Percentiles rank a stretch among this genome's conserved stretches.
phyloP scores from a whole-genome alignment of 2,888 invertebrate species.

The Tachina lurida region DNA sequence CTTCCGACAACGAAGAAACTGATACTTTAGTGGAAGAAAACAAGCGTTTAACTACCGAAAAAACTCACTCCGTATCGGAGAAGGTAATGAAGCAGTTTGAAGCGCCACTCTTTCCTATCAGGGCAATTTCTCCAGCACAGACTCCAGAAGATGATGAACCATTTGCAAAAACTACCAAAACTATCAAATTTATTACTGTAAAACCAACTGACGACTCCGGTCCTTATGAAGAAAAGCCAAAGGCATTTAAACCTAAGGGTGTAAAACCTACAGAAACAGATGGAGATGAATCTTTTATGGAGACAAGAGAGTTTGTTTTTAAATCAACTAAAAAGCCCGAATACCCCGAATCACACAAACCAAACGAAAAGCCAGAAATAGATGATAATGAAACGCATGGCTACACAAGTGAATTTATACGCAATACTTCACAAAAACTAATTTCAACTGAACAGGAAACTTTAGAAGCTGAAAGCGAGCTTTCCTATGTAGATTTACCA shows the following conservation, averaged over 20 bases:
- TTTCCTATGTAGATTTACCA: neutral
- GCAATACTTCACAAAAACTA: constrained; percentile 24
- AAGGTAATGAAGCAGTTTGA: neutral
- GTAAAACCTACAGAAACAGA: constrained; percentile 17
- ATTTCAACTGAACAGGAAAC: constrained; percentile 32
- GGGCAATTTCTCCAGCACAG: neutral
- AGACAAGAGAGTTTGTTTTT: constrained; percentile 36
- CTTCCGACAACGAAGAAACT: neutral
- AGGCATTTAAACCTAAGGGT: neutral
- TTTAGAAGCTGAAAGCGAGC: constrained; percentile 13
- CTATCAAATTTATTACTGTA: constrained; percentile 3
- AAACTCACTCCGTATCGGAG: neutral
- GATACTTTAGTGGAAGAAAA: neutral
- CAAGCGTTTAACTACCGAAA: neutral
- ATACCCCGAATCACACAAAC: neutral
- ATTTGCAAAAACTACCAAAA: neutral
- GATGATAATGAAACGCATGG: neutral
- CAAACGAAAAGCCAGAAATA: neutral
- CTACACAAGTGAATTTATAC: constrained; percentile 7
- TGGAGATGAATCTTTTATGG: constrained; percentile 5
- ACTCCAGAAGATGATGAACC: neutral
- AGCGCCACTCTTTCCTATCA: neutral
- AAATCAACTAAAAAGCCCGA: constrained; percentile 3
- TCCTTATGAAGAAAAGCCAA: neutral
- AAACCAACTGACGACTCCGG: neutral